Evolutionary conservation across 2,113 vertebrate species (phyloP), one percentile per base, ranked within the genome.

Genomic region (Anhinga rufa): DNA sequence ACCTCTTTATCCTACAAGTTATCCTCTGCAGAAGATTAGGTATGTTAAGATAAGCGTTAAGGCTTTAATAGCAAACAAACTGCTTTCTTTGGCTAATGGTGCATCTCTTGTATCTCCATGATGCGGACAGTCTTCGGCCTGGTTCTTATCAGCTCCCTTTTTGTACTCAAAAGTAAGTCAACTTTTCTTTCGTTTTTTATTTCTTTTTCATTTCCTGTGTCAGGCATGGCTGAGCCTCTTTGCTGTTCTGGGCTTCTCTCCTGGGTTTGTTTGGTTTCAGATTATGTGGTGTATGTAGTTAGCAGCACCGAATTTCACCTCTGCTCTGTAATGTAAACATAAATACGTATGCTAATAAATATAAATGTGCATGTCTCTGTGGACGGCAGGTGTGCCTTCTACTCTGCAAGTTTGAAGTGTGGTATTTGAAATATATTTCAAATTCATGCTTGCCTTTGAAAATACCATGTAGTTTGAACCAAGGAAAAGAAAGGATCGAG

Each of bases 151-250:
- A 93, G 95, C 83, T 79, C 98, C 79, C 82, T 98, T 93, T 97
- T 98, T 82, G 80, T 94, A 22, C 60, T 95, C 86, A 91, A 98
- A 97, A 97, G 99, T 99, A 98, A 99, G 98, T 96, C 28, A 62
- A 7, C 28, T 94, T 29, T 51, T 42, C 90, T 83, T 65, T 79
- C 40, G 18, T 40, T 60, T 28, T 49, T 25, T 4, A 2, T 18
- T 74, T 54, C 34, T 16, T 79, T 40, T 31, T 57, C 14, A 3
- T 46, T 61, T 36, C 71, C 42, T 64, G 0, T 10, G 25, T 83
- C 21, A 38, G 65, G 61, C 2, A 0, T 22, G 57, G 70, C 34
- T 69, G 58, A 90, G 44, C 14, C 40, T 66, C 54, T 91, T 36
- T 46, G 46, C 25, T 51, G 3, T 13, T 40, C 40, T 42, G 85